Percentiles rank a stretch among this genome's conserved stretches.
Conservation (phyloP, 2,113 vertebrate species). For the Platycercus adscitus region DNA sequence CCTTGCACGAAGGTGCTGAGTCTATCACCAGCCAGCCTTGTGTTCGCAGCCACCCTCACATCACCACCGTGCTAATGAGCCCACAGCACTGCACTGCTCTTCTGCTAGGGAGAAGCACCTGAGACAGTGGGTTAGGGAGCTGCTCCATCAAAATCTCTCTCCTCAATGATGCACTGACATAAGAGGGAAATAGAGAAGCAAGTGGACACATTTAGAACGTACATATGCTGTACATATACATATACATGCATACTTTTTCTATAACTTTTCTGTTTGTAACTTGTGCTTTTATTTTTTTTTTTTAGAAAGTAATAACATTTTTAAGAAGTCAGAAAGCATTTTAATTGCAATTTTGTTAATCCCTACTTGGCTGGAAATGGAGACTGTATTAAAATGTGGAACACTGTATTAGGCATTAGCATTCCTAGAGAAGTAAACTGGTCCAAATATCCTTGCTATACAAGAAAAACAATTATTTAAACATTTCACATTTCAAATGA, state of each 20-base stretch:
- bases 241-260: not conserved
- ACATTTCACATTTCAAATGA: not conserved
- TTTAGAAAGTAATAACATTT: not conserved
- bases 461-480: not conserved
- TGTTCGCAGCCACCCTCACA: not conserved
- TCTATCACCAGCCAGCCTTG: not conserved
- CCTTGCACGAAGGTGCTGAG: not conserved
- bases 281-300: not conserved
- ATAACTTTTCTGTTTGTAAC: not conserved
- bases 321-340: not conserved
- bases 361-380: not conserved
- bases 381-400: not conserved
- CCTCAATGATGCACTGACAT: not conserved
- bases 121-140: not conserved
- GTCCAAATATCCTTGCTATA: not conserved
- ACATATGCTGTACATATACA: rapidly evolving
- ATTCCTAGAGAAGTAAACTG: not conserved
- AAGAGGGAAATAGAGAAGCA: not conserved
- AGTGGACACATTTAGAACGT: not conserved
- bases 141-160: not conserved
- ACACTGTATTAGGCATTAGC: not conserved
- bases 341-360: not conserved
- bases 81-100: rapidly evolving
- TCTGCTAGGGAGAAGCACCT: not conserved
- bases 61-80: rapidly evolving